Base-by-base conservation (phyloP, 2,113 vertebrate species). In the Neopipo cinnamomea region DNA sequence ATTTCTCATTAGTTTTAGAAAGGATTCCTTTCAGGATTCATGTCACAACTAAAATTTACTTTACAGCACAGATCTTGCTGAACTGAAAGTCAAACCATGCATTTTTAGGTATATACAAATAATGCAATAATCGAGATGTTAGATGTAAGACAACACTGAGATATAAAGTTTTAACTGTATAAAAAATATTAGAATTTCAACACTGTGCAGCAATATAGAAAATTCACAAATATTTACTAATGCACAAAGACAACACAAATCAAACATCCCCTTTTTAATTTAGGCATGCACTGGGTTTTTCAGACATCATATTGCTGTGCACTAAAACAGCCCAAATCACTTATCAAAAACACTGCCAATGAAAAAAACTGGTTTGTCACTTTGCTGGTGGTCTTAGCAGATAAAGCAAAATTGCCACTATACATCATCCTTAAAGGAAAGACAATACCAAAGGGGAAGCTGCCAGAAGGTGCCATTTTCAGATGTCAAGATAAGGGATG, bases 401-500 rank as follows among this genome's bases (percentile, higher is more conserved):
- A 89, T 97, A 96, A 93, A 91, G 84, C 76, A 95, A 91, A 96
- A 96, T 95, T 95, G 95, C 80, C 68, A 56, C 95, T 87, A 96
- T 97, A 94, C 30, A 95, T 96, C 95, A 97, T 95, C 95, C 86
- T 93, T 95, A 95, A 85, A 93, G 93, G 80, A 95, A 89, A 93
- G 89, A 95, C 94, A 95, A 87, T 91, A 85, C 80, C 80, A 91
- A 95, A 96, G 84, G 65, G 91, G 89, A 97, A 97, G 73, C 95
- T 93, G 95, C 91, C 95, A 97, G 94, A 85, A 95, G 91, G 77
- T 96, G 91, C 94, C 94, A 89, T 95, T 97, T 96, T 96, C 93
- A 97, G 93, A 97, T 95, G 94, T 96, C 96, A 96, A 92, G 95
- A 94, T 95, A 97, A 96, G 96, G 93, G 86, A 97, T 95, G 94